A percentile compares a stretch with the other conserved stretches of the same genome.
These are phyloP conservation scores for Sitodiplosis mosellana DNA, from an alignment of 1,140 invertebrate genomes.

Conservation along the genomic window DNA sequence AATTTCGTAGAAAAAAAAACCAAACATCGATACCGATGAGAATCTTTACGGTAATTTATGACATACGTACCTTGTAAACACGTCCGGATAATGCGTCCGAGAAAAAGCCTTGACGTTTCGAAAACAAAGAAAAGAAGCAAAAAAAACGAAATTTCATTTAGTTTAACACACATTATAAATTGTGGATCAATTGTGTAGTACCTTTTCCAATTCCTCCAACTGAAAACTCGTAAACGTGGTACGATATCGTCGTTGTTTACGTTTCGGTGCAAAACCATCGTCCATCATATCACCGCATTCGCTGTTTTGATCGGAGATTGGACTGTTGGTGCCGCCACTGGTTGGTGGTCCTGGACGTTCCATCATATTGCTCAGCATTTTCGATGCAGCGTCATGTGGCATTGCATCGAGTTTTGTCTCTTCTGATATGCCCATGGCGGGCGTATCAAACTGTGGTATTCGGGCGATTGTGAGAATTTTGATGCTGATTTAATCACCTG, in stretches of 20 bases:
- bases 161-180: too few species aligned
- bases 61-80: conserved; percentile 84
- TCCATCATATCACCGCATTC: conserved; percentile 50
- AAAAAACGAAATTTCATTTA: too few species aligned
- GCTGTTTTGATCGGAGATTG: conserved; percentile 45
- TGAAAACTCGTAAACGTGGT: conserved; percentile 93
- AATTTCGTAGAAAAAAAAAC: background rate
- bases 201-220: conserved; percentile 90
- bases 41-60: too few species aligned
- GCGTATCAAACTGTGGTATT: background rate
- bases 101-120: too few species aligned
- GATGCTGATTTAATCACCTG: too few species aligned
- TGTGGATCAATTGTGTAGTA: too few species aligned
- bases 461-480: conserved; percentile 1
- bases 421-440: conserved; percentile 40
- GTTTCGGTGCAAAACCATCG: conserved; percentile 72
- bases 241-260: conserved; percentile 79
- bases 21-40: too few species aligned
- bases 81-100: conserved; percentile 93
- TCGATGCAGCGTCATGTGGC: conserved; percentile 28
- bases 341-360: conserved; percentile 10
- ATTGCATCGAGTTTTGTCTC: conserved; percentile 32
- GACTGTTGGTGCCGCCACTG: conserved; percentile 24
- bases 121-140: too few species aligned
- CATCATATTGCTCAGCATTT: conserved; percentile 12